Evolutionary conservation across 2,888 invertebrate genomes (phyloP).

Genomic region (Galerucella calmariensis): DNA sequence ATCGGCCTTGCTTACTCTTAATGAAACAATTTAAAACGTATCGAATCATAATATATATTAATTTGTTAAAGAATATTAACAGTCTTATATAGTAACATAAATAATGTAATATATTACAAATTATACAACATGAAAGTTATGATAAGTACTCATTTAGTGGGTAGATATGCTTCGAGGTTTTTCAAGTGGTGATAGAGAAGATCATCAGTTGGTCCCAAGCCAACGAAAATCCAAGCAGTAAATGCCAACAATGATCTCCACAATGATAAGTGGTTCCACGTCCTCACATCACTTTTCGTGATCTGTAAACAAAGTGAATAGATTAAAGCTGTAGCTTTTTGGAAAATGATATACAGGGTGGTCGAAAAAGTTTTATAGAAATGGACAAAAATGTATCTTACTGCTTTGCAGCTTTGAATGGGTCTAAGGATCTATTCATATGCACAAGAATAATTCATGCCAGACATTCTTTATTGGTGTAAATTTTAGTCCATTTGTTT

Average conservation of each 20-base stretch:
- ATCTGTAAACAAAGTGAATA: constrained; percentile 62
- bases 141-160: constrained; percentile 51
- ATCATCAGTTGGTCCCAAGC: constrained; percentile 68
- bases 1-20: background rate
- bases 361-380: too few species aligned
- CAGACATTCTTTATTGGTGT: too few species aligned
- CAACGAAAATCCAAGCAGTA: constrained; percentile 69
- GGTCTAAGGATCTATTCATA: too few species aligned
- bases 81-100: constrained; percentile 33
- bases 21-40: background rate
- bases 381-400: too few species aligned
- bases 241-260: constrained; percentile 72
- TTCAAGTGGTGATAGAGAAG: constrained; percentile 67
- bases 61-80: constrained; percentile 29
- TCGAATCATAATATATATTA: constrained; percentile 21
- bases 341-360: background rate
- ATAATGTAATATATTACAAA: constrained; percentile 33
- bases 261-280: constrained; percentile 72
- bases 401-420: too few species aligned
- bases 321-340: constrained; percentile 1
- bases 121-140: constrained; percentile 22
- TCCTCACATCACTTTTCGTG: constrained; percentile 67
- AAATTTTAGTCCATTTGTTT: too few species aligned
- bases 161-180: constrained; percentile 58
- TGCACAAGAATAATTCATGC: too few species aligned